Base-by-base conservation (phyloP, 2,888 invertebrate species). In the Gibbula magus region DNA sequence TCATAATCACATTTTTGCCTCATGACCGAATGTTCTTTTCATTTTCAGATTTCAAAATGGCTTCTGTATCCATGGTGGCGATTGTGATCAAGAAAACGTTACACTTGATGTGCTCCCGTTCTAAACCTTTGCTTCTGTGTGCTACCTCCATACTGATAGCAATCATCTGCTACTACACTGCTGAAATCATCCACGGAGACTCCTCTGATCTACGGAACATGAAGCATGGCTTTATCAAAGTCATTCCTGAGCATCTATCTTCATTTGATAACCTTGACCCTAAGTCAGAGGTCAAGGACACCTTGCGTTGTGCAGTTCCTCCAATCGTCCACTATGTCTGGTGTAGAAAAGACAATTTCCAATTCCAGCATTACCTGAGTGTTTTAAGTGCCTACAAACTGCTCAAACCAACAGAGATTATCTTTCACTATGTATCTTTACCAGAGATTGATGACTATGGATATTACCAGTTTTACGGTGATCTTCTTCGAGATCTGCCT, bases 281-380 rank as follows among this genome's bases (percentile, higher is more conserved):
- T 18, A 20, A 66, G 25, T 53, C 78, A 25, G 56, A 66, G 13
- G 22, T 79, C 22, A 75, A 78, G n/a, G 78, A 80, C 53, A 56
- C 78, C 10, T 39, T 85, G 29, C 32, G 75, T n/a, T 35, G 52
- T 5, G 25, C 52, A 10, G 79, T 81, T 10, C 76, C 83, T 51
- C 81, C 83, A 16, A 79, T 82, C 76, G 85, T 88, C 8, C 88
- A 88, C 77, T 86, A 83, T 74, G 54, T 89, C n/a, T 90, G 89
- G 89, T 90, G 90, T 76, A 84, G 85, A 2, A 79, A 78, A 8
- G 77, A 83, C 5, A 84, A 85, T 81, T 89, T 90, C 70, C 87
- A 89, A 75, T 91, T 87, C 81, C 81, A 88, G 56, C 83, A 90
- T 75, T 90, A 88, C 81, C 79, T 90, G 35, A 86, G 87, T 39